Evolutionary conservation across 2,797 vertebrate species (phyloP).

Genomic region (Poeciliopsis presidionis): DNA sequence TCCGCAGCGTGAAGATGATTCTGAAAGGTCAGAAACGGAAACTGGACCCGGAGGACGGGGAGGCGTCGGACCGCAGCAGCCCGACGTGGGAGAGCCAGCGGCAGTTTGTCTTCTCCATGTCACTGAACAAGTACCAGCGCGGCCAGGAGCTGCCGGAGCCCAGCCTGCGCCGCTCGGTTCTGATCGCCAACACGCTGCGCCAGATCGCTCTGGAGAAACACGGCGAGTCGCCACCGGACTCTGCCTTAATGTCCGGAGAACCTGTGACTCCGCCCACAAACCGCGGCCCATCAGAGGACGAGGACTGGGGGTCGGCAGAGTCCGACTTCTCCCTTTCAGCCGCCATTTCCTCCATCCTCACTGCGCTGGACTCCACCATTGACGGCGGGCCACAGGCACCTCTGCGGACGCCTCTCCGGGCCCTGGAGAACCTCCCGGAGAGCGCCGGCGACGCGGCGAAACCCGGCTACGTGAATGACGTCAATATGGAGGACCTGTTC

Average conservation of each 20-base stretch:
- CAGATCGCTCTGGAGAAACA: slow-evolving; percentile 72
- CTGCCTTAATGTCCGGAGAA: neutral
- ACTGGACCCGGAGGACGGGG: slow-evolving; percentile 58
- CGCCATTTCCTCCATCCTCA: slow-evolving; percentile 83
- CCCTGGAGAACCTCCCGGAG: slow-evolving; percentile 69
- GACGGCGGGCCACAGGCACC: slow-evolving; percentile 61
- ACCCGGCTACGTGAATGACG: slow-evolving; percentile 54
- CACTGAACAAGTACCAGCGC: slow-evolving; percentile 84
- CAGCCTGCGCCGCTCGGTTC: slow-evolving; percentile 83
- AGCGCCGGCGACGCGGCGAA: slow-evolving; percentile 4
- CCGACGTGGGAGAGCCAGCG: slow-evolving; percentile 76
- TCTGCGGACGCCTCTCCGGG: slow-evolving; percentile 65
- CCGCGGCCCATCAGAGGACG: slow-evolving; percentile 33
- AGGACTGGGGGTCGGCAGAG: slow-evolving; percentile 78
- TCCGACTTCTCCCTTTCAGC: slow-evolving; percentile 83
- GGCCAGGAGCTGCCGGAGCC: slow-evolving; percentile 80
- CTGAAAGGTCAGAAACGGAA: slow-evolving; percentile 85
- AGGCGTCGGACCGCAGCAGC: slow-evolving; percentile 40
- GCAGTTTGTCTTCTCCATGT: slow-evolving; percentile 84
- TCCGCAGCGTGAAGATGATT: slow-evolving; percentile 76
- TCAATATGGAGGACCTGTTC: slow-evolving; percentile 82
- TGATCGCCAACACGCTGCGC: slow-evolving; percentile 87
- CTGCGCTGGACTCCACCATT: slow-evolving; percentile 73
- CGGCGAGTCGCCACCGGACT: neutral
- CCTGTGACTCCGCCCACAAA: slow-evolving; percentile 10